Conservation (phyloP, 2,113 vertebrate genomes). For the Axis porcinus region DNA sequence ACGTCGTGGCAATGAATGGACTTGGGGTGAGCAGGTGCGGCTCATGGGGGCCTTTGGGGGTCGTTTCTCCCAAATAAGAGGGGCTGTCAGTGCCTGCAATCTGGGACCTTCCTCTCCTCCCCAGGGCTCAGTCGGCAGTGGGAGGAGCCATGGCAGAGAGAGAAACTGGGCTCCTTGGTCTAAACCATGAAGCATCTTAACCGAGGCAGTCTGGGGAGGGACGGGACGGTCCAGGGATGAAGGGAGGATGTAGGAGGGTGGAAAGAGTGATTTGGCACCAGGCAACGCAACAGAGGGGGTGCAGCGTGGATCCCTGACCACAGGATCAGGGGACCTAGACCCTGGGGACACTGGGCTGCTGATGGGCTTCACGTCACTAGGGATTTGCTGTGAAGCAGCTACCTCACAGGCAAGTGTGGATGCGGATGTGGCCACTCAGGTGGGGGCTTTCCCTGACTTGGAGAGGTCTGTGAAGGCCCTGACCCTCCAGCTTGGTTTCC, state of each 20-base stretch:
- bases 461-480: not conserved
- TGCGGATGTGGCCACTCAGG: rapidly evolving
- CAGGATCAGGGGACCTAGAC: no score
- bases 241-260: not conserved
- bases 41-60: not conserved
- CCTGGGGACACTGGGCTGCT: not conserved
- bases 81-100: not conserved
- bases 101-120: not conserved
- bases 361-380: not conserved
- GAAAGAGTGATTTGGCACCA: not conserved
- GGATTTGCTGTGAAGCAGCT: not conserved
- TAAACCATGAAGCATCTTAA: not conserved
- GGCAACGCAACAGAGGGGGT: rapidly evolving
- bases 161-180: not conserved
- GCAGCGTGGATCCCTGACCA: not conserved
- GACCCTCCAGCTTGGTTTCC: not conserved
- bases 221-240: not conserved
- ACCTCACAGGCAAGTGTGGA: not conserved
- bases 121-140: rapidly evolving
- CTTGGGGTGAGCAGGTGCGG: not conserved
- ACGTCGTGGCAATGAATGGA: rapidly evolving
- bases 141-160: not conserved
- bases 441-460: no score
- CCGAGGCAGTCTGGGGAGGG: not conserved
- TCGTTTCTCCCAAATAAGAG: not conserved